These are phyloP conservation scores for Papilio gigon DNA, from an alignment of 2,888 invertebrate species.

Conservation along the genomic window DNA sequence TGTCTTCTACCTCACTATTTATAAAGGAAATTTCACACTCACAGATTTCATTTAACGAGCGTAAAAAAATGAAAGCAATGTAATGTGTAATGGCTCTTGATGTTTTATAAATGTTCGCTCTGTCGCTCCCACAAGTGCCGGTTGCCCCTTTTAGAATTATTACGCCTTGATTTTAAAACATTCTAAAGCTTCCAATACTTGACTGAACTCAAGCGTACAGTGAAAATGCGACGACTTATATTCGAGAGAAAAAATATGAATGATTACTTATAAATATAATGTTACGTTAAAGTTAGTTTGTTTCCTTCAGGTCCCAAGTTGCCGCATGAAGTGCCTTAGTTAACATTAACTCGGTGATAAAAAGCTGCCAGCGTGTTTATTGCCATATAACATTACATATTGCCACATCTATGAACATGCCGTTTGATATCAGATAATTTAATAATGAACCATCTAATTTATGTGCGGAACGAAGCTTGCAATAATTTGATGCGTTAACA, in stretches of 20 bases:
- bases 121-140: background rate
- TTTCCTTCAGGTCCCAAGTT: too few relatives aligned
- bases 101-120: constrained; percentile 24
- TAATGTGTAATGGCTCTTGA: constrained; percentile 24
- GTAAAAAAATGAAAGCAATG: constrained; percentile 25
- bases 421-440: background rate
- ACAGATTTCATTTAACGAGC: constrained; percentile 26
- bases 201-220: background rate
- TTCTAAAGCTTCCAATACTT: constrained; percentile 4
- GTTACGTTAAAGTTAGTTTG: too few relatives aligned
- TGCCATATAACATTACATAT: too few relatives aligned
- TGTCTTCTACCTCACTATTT: constrained; percentile 13
- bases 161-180: constrained; percentile 11
- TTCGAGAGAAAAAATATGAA: too few relatives aligned
- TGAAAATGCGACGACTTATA: too few relatives aligned
- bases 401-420: too few relatives aligned
- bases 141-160: constrained; percentile 9
- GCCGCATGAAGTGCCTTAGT: too few relatives aligned
- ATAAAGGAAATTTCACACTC: constrained; percentile 25
- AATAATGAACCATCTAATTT: constrained; percentile 3
- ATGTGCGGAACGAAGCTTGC: constrained; percentile 1
- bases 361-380: too few relatives aligned
- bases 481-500: constrained; percentile 5
- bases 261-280: too few relatives aligned
- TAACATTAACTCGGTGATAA: too few relatives aligned